Percentiles rank a stretch among this genome's conserved stretches.
These are phyloP conservation scores for Mythimna loreyi DNA, from an alignment of 2,888 invertebrate genomes.

Conservation along the genomic window DNA sequence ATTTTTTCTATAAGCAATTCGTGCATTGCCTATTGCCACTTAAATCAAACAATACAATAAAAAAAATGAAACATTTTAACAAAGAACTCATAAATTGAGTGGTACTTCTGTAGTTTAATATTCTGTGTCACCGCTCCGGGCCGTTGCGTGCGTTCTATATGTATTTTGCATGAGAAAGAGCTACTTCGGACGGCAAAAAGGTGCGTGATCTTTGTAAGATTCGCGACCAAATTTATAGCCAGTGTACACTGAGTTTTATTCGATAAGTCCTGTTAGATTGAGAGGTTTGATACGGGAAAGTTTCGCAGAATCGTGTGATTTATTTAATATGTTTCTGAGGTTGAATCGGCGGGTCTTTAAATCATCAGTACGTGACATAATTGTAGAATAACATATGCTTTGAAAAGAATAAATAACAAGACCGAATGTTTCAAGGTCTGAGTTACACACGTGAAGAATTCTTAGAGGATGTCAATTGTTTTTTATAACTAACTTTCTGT, in stretches of 20 bases:
- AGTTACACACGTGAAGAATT: too few species aligned
- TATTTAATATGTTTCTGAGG: conserved; percentile 29
- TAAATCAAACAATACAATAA: too few species aligned
- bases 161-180: conserved; percentile 67
- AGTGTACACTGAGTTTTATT: conserved; percentile 56
- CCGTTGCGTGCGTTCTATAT: conserved; percentile 65
- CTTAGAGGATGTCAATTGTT: too few species aligned
- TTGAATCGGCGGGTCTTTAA: not conserved
- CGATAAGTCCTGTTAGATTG: conserved; percentile 52
- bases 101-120: conserved; percentile 28
- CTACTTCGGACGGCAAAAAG: conserved; percentile 60
- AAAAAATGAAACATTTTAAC: too few species aligned
- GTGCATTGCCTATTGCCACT: too few species aligned
- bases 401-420: not conserved
- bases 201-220: conserved; percentile 65
- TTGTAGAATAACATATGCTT: not conserved
- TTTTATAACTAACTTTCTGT: too few species aligned
- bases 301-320: conserved; percentile 29
- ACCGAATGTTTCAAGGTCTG: not conserved
- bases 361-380: conserved; percentile 4
- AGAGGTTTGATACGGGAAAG: conserved; percentile 43
- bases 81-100: not conserved
- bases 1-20: too few species aligned
- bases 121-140: conserved; percentile 24
- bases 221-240: conserved; percentile 60